phyloP scores from a whole-genome alignment of 2,113 vertebrate genomes.

The Eretmochelys imbricata region DNA sequence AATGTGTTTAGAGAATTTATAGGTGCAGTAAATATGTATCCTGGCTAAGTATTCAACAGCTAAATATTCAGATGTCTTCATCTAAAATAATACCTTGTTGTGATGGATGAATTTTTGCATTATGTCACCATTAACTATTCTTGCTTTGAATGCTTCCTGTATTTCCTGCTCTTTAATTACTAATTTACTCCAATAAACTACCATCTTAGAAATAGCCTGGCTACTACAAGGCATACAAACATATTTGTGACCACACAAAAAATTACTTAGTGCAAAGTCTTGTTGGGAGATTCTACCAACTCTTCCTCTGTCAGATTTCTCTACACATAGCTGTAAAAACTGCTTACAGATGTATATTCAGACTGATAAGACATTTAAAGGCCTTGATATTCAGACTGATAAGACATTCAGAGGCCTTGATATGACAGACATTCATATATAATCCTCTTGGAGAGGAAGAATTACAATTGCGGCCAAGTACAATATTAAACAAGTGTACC shows the following conservation, averaged over 20 bases:
- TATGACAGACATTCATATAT: not conserved
- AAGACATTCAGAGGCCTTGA: not conserved
- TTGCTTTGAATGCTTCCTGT: not conserved
- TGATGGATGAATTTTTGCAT: not conserved
- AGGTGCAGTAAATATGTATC: not conserved
- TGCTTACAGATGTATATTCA: not conserved
- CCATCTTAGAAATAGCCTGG: not conserved
- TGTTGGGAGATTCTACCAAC: not conserved
- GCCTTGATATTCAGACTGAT: not conserved
- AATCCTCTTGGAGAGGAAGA: not conserved
- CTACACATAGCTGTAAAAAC: not conserved
- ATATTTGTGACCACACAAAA: not conserved
- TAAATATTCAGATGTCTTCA: not conserved
- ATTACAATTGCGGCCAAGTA: not conserved
- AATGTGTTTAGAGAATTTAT: not conserved
- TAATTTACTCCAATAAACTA: not conserved
- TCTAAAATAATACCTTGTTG: not conserved
- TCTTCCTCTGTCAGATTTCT: not conserved
- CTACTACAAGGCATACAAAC: not conserved
- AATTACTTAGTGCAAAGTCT: not conserved
- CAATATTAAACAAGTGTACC: not conserved
- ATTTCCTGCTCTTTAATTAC: not conserved
- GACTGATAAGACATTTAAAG: not conserved
- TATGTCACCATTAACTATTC: not conserved
- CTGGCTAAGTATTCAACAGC: not conserved